Percentiles rank a stretch among this genome's conserved stretches.
phyloP scores from a whole-genome alignment of 2,797 vertebrate genomes.

The Perodicticus potto region DNA sequence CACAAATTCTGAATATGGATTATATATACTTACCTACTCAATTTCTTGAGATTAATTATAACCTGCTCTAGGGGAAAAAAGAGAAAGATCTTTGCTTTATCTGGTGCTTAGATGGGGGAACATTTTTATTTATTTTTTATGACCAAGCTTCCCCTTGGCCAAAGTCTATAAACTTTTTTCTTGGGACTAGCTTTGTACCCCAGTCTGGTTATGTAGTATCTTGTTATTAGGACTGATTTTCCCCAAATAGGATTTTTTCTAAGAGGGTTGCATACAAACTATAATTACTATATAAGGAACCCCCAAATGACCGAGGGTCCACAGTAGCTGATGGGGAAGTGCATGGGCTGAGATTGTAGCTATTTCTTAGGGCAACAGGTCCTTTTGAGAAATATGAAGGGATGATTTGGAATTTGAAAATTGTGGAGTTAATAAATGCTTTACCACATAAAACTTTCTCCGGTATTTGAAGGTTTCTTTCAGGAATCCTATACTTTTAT shows the following conservation, averaged over 20 bases:
- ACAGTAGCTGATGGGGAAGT: neutral
- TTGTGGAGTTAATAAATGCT: neutral
- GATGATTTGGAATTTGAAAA: neutral
- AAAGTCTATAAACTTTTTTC: slow-evolving; percentile 25
- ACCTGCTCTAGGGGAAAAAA: neutral
- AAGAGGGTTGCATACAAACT: neutral
- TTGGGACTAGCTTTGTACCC: slow-evolving; percentile 21
- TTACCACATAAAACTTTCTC: slow-evolving; percentile 3
- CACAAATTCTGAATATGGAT: slow-evolving; percentile 49
- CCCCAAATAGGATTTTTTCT: neutral
- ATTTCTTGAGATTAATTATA: slow-evolving; percentile 69
- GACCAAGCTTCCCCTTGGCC: neutral
- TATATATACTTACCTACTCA: slow-evolving; percentile 11
- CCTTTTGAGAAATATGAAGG: neutral
- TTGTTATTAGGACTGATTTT: neutral
- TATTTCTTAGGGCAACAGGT: neutral
- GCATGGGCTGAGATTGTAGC: neutral
- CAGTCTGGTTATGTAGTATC: neutral
- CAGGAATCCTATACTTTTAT: neutral
- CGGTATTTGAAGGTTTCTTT: neutral
- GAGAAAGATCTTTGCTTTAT: neutral
- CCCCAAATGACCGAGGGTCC: neutral
- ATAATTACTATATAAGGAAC: neutral
- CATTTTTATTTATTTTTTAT: slow-evolving; percentile 36
- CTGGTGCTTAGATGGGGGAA: neutral